Percentiles rank a stretch among this genome's conserved stretches.
Conservation (phyloP, 2,797 vertebrate species). For the Galagoides demidoff region DNA sequence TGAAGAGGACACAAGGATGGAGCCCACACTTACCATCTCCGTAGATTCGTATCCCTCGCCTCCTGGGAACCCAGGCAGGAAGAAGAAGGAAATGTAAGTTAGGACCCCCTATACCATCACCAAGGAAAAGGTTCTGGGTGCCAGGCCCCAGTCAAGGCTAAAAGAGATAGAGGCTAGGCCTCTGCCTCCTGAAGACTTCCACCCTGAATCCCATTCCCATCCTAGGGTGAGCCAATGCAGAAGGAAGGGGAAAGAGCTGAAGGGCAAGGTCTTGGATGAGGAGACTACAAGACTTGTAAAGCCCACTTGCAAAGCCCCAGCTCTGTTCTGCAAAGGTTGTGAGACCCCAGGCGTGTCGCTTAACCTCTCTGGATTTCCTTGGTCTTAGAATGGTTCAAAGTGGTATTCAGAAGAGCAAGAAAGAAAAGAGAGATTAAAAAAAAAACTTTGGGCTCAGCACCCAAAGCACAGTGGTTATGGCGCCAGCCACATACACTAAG, state of each 20-base stretch:
- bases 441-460: neutral
- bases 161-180: neutral
- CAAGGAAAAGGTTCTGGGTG: neutral
- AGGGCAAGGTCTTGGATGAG: neutral
- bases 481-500: no score
- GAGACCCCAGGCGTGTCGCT: neutral
- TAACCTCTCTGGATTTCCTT: neutral
- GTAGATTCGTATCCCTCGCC: slow-evolving; percentile 63
- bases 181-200: neutral
- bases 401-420: neutral
- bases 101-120: neutral
- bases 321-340: neutral
- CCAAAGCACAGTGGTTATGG: no score
- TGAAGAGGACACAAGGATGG: neutral
- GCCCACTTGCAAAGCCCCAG: neutral
- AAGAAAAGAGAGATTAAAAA: neutral
- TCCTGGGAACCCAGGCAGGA: slow-evolving; percentile 58
- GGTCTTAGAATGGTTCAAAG: neutral
- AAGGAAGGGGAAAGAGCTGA: neutral
- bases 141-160: neutral
- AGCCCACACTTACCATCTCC: slow-evolving; percentile 67
- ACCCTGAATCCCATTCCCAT: neutral
- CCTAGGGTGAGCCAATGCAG: neutral
- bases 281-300: neutral
- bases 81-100: slow-evolving; percentile 65